phyloP scores from a whole-genome alignment of 2,113 vertebrate genomes.

The Solea solea region DNA sequence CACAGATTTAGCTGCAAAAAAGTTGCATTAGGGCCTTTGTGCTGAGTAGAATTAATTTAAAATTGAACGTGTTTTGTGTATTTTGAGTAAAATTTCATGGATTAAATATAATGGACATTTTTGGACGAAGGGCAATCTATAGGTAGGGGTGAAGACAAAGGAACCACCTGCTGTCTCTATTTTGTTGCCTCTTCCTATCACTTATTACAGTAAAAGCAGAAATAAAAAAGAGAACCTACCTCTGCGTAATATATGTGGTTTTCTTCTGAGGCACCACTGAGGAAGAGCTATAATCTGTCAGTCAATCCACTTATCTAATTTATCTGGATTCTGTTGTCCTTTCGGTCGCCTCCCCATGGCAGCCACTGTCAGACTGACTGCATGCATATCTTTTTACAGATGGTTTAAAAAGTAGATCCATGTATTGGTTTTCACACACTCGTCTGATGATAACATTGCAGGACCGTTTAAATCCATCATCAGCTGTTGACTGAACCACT shows the following conservation, averaged over 20 bases:
- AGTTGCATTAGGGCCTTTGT: no score
- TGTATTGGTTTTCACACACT: neutral
- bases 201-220: neutral
- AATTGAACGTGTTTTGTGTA: no score
- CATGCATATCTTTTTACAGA: neutral
- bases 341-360: slow-evolving; percentile 39
- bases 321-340: slow-evolving; percentile 66
- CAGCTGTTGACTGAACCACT: neutral
- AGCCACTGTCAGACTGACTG: slow-evolving; percentile 5
- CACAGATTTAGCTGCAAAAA: no score
- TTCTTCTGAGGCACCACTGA: slow-evolving; percentile 54
- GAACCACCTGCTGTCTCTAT: no score
- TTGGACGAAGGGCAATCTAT: no score
- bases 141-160: no score
- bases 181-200: no score
- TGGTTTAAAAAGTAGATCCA: neutral
- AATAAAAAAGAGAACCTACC: slow-evolving; percentile 55
- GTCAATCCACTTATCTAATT: slow-evolving; percentile 84
- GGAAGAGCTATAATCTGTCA: slow-evolving; percentile 75
- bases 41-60: no score
- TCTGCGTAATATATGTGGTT: slow-evolving; percentile 52
- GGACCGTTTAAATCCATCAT: slow-evolving; percentile 19
- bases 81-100: no score
- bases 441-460: no score
- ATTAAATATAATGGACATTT: no score